Evolutionary conservation across 2,888 invertebrate genomes (phyloP).

Genomic region (Drosophila flavopinicola): DNA sequence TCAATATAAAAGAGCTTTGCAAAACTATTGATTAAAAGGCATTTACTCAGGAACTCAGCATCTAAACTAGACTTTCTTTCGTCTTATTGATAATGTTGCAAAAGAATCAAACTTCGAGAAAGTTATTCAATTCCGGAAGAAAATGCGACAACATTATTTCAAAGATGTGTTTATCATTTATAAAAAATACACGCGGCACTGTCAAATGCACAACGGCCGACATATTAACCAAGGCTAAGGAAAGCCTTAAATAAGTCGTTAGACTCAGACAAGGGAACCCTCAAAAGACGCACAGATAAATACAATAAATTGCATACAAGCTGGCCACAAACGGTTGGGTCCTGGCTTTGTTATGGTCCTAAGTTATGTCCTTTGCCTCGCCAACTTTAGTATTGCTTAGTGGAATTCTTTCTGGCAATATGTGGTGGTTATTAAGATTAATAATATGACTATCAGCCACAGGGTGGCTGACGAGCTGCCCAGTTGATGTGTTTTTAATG

Average conservation of each 20-base stretch:
- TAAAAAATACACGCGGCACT: no score
- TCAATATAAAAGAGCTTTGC: no score
- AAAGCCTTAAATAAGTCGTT: slow-evolving; percentile 2
- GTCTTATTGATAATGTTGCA: no score
- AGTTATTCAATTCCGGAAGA: no score
- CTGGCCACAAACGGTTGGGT: slow-evolving; percentile 9
- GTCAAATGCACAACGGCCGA: no score
- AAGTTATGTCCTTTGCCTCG: slow-evolving; percentile 40
- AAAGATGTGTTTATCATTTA: no score
- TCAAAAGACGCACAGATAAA: background rate
- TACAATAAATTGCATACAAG: slow-evolving; percentile 38
- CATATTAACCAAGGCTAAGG: background rate
- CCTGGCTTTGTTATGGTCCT: background rate
- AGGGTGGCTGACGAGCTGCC: slow-evolving; percentile 2
- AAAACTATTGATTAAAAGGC: no score
- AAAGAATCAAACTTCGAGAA: no score
- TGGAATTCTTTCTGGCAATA: slow-evolving; percentile 61
- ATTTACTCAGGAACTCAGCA: no score
- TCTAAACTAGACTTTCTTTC: no score
- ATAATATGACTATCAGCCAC: slow-evolving; percentile 48
- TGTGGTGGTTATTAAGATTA: slow-evolving; percentile 75
- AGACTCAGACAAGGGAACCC: slow-evolving; percentile 2
- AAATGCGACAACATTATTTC: no score
- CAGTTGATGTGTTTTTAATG: slow-evolving; percentile 77
- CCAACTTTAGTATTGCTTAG: slow-evolving; percentile 54